Evolutionary conservation across 2,113 vertebrate species (phyloP).

Genomic region (Tamias sibiricus): DNA sequence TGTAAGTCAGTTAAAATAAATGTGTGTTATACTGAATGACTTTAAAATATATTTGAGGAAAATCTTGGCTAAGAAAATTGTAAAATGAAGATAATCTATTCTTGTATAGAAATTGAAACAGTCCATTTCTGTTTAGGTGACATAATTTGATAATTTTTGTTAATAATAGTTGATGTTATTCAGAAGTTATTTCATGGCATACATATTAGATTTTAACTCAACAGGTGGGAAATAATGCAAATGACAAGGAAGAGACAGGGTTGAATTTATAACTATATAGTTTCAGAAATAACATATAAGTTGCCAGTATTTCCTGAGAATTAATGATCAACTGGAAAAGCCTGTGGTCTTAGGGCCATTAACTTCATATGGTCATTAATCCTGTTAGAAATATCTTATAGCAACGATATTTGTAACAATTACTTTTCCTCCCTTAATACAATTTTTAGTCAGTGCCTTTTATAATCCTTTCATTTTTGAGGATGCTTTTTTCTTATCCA

Average conservation of each 20-base stretch:
- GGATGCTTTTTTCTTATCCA: neutral
- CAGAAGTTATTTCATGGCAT: neutral
- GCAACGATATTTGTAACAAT: constrained; percentile 69
- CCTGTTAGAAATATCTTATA: constrained; percentile 78
- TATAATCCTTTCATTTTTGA: constrained; percentile 5
- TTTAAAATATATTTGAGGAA: constrained; percentile 22
- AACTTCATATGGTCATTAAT: constrained; percentile 82
- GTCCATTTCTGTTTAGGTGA: neutral
- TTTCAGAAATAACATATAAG: constrained; percentile 80
- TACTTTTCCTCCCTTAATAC: constrained; percentile 42
- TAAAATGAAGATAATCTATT: constrained; percentile 4
- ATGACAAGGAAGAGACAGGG: neutral
- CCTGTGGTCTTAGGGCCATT: constrained; percentile 83
- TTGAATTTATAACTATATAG: constrained; percentile 58
- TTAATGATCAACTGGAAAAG: constrained; percentile 82
- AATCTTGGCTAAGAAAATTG: neutral
- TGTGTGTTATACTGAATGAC: neutral
- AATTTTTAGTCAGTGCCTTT: neutral
- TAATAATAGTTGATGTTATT: constrained; percentile 6
- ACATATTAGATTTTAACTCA: neutral
- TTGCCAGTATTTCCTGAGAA: constrained; percentile 72
- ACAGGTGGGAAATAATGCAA: constrained; percentile 70
- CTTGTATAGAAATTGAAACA: constrained; percentile 9
- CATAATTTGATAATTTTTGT: constrained; percentile 6
- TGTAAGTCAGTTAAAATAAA: constrained; percentile 1